Evolutionary conservation across 2,113 vertebrate genomes (phyloP).

Genomic region (Anseranas semipalmata): DNA sequence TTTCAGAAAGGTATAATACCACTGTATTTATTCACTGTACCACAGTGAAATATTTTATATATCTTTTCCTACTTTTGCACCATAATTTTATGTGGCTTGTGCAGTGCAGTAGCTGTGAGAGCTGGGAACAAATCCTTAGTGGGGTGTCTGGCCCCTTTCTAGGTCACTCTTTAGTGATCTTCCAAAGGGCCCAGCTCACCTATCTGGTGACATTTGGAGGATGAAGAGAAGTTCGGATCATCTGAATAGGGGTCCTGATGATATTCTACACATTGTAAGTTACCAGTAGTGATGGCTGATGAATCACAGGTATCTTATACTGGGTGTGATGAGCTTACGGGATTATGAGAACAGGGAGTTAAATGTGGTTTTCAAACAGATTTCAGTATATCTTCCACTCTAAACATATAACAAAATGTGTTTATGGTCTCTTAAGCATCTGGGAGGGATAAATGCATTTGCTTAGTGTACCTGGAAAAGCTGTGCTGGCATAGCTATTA

Average conservation of each 20-base stretch:
- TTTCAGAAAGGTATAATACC: not conserved
- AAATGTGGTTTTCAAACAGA: not conserved
- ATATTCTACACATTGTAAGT: not conserved
- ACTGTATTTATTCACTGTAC: not conserved
- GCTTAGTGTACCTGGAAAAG: not conserved
- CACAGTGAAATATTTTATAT: not conserved
- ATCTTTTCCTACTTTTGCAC: not conserved
- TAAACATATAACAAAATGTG: not conserved
- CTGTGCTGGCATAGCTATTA: not conserved
- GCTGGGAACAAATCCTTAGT: not conserved
- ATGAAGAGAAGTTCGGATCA: not conserved
- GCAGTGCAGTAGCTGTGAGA: not conserved
- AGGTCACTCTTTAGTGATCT: fast-evolving
- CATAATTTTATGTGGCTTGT: not conserved
- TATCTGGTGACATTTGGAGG: not conserved
- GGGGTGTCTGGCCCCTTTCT: not conserved
- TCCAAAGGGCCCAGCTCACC: not conserved
- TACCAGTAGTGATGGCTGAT: not conserved
- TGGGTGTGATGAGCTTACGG: not conserved
- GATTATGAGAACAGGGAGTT: not conserved
- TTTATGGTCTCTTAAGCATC: not conserved
- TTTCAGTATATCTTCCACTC: not conserved
- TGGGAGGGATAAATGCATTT: not conserved
- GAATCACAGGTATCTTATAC: not conserved
- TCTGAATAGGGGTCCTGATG: not conserved